These are phyloP conservation scores for Sminthopsis crassicaudata DNA, from an alignment of 2,113 vertebrate genomes.

Conservation along the genomic window DNA sequence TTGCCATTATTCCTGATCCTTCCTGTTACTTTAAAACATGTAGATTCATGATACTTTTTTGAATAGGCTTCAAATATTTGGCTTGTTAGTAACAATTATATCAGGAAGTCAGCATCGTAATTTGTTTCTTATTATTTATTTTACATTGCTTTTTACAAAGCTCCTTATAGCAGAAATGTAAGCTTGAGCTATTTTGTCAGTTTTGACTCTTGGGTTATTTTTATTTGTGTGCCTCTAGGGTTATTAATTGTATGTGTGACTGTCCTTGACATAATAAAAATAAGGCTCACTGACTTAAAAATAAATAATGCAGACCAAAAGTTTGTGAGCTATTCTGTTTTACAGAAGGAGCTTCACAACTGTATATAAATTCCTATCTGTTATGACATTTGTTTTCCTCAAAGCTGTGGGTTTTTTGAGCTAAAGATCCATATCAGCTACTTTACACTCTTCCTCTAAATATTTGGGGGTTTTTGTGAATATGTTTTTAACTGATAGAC, in stretches of 20 bases:
- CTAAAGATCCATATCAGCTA: constrained; percentile 14
- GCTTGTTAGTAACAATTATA: constrained; percentile 5
- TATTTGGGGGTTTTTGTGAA: constrained; percentile 36
- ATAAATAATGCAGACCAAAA: constrained; percentile 35
- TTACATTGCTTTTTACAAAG: neutral
- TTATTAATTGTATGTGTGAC: constrained; percentile 11
- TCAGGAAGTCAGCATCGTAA: neutral
- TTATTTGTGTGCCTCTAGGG: neutral
- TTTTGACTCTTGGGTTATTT: neutral
- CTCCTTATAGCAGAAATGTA: constrained; percentile 10
- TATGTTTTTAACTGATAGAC: constrained; percentile 62
- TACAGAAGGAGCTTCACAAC: neutral
- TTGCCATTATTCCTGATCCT: constrained; percentile 12
- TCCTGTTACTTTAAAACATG: neutral
- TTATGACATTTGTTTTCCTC: constrained; percentile 45
- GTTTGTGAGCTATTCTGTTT: constrained; percentile 22
- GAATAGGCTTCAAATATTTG: constrained; percentile 6
- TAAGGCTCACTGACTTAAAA: constrained; percentile 28
- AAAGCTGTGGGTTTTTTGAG: constrained; percentile 44
- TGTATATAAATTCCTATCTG: neutral
- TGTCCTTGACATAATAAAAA: constrained; percentile 54
- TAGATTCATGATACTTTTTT: constrained; percentile 14
- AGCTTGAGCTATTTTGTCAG: neutral
- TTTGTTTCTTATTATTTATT: constrained; percentile 20
- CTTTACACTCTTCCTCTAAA: constrained; percentile 21